Base-by-base conservation (phyloP, 1,140 invertebrate genomes). In the Drosophila biarmipes region DNA sequence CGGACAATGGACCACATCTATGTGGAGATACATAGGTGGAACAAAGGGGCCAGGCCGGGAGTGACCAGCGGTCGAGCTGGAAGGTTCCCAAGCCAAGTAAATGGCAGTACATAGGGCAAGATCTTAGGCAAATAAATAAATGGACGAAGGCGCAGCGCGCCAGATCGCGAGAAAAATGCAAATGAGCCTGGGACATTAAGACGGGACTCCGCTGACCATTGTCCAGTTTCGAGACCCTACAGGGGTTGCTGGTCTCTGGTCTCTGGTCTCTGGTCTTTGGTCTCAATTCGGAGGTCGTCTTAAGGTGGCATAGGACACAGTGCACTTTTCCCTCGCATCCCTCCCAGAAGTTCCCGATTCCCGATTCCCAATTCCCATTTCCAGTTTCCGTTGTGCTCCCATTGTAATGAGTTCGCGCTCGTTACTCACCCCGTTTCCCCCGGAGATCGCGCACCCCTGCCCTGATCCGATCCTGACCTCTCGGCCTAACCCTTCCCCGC, bases 401-500 rank as follows among this genome's bases (percentile, higher is more conserved):
- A 84, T 85, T 85, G 67, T 82, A 85, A 85, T 82, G 80, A 82
- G 80, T 67, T 69, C 21, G 62, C 29, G 78, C 58, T 59, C 21
- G 63, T 78, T 51, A 51, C 52, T 67, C 43, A 54, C 29, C 43
- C 45, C 12, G 24, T 12, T 15, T 27, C 27, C 46, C 27, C 14
- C 24, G 17, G 10, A n/a, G 45, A 45, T 24, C 14, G 2, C 45
- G 15, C 24, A 31, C 46, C 46, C 46, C 29, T 48, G n/a, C 8
- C 21, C 21, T 24, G 14, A 15, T 27, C 21, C 24, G 14, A 1
- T 19, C 11, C 15, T 43, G n/a, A 19, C n/a, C 45, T 35, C 11
- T 7, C 5, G 15, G 27, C 35, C 46, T 15, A 15, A 49, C 46
- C 46, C 46, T 49, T 31, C 46, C 46, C 27, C 40, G 11, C 29